A percentile compares a stretch with the other conserved stretches of the same genome.
These are phyloP conservation scores for Ischnura elegans DNA, from an alignment of 2,888 invertebrate genomes.

Conservation along the genomic window DNA sequence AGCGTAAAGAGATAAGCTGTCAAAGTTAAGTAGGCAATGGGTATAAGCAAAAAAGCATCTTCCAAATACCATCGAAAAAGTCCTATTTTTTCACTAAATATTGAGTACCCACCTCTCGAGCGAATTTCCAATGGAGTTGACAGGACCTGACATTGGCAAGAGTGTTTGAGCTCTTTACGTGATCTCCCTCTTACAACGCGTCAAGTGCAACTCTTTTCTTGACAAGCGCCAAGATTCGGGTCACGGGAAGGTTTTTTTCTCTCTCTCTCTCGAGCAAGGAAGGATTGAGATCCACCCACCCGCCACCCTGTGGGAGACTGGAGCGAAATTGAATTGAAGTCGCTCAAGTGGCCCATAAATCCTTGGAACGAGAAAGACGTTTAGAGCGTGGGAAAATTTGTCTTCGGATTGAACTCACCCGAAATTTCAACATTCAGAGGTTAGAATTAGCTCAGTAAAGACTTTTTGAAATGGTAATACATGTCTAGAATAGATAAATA, in stretches of 20 bases:
- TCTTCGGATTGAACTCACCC: background rate
- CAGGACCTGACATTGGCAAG: background rate
- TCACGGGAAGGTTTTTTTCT: background rate
- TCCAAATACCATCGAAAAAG: no score
- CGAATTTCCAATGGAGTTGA: no score
- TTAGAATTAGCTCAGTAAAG: no score
- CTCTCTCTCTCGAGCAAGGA: no score
- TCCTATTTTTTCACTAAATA: no score
- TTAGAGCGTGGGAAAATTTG: background rate
- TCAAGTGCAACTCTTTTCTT: background rate
- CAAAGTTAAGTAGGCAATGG: no score
- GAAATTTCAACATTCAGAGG: background rate
- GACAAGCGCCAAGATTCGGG: slow-evolving; percentile 6
- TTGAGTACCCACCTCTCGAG: no score
- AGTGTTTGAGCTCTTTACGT: background rate
- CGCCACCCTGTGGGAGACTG: background rate
- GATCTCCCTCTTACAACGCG: background rate
- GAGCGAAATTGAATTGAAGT: background rate
- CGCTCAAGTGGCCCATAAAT: background rate
- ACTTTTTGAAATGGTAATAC: no score
- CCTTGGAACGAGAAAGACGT: background rate
- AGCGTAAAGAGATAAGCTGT: no score
- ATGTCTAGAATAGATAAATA: no score
- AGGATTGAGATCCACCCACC: background rate
- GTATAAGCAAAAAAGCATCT: no score